Conservation (phyloP, 2,888 invertebrate species). For the Oscheius sp. region DNA sequence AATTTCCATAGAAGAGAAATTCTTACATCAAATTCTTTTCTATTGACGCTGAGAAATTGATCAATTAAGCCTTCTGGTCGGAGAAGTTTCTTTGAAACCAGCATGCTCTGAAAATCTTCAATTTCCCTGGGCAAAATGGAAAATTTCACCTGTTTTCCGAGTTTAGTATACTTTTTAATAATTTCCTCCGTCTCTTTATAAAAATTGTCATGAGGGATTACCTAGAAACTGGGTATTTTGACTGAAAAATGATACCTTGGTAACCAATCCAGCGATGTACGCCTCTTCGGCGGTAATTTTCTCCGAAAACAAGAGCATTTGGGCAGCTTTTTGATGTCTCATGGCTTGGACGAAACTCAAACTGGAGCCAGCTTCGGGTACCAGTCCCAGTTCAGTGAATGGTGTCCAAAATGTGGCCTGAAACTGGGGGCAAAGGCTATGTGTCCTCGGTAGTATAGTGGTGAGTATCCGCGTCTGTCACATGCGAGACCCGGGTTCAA, state of each 20-base stretch:
- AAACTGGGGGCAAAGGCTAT: no score
- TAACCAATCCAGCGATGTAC: slow-evolving; percentile 82
- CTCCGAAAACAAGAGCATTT: slow-evolving; percentile 80
- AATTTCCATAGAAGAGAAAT: slow-evolving; percentile 15
- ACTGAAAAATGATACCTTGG: slow-evolving; percentile 77
- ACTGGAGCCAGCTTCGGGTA: slow-evolving; percentile 65
- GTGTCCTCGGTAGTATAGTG: slow-evolving; percentile 30
- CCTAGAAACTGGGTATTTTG: slow-evolving; percentile 30
- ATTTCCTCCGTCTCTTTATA: slow-evolving; percentile 41
- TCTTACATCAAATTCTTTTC: slow-evolving; percentile 41
- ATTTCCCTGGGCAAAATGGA: no score
- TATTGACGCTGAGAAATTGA: slow-evolving; percentile 42
- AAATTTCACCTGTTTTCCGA: slow-evolving; percentile 42
- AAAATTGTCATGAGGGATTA: slow-evolving; percentile 46
- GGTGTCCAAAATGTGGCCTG: slow-evolving; percentile 63
- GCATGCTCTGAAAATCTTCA: slow-evolving; percentile 40
- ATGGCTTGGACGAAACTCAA: slow-evolving; percentile 51
- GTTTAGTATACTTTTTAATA: slow-evolving; percentile 41
- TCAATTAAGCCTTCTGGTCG: slow-evolving; percentile 39
- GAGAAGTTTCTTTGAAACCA: slow-evolving; percentile 47
- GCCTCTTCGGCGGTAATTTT: slow-evolving; percentile 86
- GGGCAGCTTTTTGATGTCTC: slow-evolving; percentile 82
- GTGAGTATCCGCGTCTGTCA: slow-evolving; percentile 32
- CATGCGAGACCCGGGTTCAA: slow-evolving; percentile 32
- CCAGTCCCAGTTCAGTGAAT: slow-evolving; percentile 62